Conservation (phyloP, 2,797 vertebrate genomes). For the Manis javanica region DNA sequence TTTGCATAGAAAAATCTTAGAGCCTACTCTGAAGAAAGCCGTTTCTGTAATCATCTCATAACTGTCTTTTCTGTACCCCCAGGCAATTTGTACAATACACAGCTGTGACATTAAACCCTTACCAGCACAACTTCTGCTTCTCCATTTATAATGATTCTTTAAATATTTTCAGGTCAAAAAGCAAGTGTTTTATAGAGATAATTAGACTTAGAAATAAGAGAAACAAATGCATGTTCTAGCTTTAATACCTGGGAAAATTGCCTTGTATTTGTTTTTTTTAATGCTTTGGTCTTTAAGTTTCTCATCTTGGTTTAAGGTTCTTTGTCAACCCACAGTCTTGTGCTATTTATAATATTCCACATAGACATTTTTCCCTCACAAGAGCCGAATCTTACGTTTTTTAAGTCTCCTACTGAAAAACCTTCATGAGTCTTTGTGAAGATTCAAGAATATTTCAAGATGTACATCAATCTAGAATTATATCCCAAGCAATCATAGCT, state of each 20-base stretch:
- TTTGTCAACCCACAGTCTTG: neutral
- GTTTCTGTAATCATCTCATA: neutral
- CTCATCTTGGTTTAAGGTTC: neutral
- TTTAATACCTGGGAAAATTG: neutral
- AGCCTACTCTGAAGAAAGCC: neutral
- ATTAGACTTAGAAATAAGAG: neutral
- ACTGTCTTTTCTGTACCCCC: neutral
- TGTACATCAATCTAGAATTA: neutral
- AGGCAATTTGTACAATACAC: neutral
- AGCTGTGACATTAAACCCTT: neutral
- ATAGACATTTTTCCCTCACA: neutral
- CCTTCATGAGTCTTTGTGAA: neutral
- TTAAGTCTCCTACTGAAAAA: neutral
- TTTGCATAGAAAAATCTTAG: neutral
- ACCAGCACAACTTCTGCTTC: neutral
- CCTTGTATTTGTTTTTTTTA: neutral
- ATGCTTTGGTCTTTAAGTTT: neutral
- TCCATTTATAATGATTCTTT: neutral
- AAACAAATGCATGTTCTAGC: neutral
- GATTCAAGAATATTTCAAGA: conserved; percentile 24
- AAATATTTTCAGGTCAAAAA: neutral
- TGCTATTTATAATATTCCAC: neutral
- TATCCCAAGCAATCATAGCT: neutral
- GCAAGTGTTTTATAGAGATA: neutral
- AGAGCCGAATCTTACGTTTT: neutral